Evolutionary conservation across 2,888 invertebrate species (phyloP), one percentile per base, ranked within the genome.

Genomic region (Sthenelais limicola): DNA sequence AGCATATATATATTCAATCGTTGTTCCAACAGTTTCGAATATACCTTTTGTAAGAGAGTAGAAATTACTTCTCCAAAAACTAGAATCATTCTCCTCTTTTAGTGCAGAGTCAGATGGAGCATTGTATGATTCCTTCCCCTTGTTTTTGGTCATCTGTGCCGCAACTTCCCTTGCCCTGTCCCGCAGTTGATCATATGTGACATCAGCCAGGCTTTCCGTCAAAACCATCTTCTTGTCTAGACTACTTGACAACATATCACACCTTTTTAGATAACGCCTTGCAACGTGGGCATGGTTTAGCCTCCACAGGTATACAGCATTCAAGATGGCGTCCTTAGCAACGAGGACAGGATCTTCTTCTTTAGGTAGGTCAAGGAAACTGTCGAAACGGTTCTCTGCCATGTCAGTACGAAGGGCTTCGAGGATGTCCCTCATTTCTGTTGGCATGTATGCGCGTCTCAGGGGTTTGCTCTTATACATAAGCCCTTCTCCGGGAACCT

Each of bases 231-330:
- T 43, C 18, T 43, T 43, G 18, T 43, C 43, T 12, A 43, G 43
- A 43, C 43, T 43, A 18, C 43, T 43, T 43, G 43, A 43, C 43
- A 43, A 43, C 43, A 43, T 43, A 43, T 43, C 43, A 43, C 43
- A 43, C 43, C 43, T 43, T 43, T 43, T 43, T 18, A 43, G 18
- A 18, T 43, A 43, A 9, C 43, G 43, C 43, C 18, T 43, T 12
- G 43, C 43, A 43, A 43, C 43, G 43, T 43, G 43, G 9, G 43
- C 43, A 43, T 43, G 43, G 43, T 43, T 43, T 18, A 43, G 43
- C 18, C 43, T 43, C 43, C 43, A 43, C 12, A 43, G 43, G 18
- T 43, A 43, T 9, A 43, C 43, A 12, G 43, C 43, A 18, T 43
- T 43, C 9, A 43, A 18, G 18, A 43, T 43, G 43, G 43, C 43